A percentile compares a stretch with the other conserved stretches of the same genome.
Conservation (phyloP, 2,113 vertebrate species). For the Oncorhynchus gorbuscha region DNA sequence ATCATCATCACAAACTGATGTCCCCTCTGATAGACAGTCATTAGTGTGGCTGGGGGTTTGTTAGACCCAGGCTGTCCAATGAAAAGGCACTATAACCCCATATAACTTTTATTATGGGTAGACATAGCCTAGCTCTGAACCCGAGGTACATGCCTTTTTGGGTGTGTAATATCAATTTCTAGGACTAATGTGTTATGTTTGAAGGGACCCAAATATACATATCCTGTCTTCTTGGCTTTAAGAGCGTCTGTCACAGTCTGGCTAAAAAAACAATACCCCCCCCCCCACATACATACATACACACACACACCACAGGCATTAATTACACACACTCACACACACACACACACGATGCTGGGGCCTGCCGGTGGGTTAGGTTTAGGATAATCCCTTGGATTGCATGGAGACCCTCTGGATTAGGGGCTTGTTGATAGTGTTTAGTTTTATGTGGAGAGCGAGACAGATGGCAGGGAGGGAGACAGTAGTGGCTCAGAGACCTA, state of each 20-base stretch:
- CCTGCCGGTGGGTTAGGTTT: slow-evolving; percentile 24
- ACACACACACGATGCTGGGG: slow-evolving; percentile 29
- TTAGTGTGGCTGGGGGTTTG: not conserved
- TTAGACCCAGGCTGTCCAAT: not conserved
- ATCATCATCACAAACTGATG: slow-evolving; percentile 16
- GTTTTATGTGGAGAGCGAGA: slow-evolving; percentile 29
- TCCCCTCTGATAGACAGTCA: slow-evolving; percentile 20
- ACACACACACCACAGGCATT: no score
- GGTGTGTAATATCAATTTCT: not conserved
- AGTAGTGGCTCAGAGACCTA: slow-evolving; percentile 2
- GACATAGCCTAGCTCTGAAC: not conserved
- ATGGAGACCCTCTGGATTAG: slow-evolving; percentile 67
- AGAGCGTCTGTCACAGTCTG: slow-evolving; percentile 28
- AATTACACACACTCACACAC: slow-evolving; percentile 7
- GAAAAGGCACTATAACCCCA: no score
- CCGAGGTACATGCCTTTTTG: not conserved
- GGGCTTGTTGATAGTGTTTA: slow-evolving; percentile 52
- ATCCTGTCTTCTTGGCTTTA: slow-evolving; percentile 32
- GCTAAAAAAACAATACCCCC: slow-evolving; percentile 18
- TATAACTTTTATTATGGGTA: not conserved
- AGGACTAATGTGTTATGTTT: not conserved
- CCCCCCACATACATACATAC: no score
- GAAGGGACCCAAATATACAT: slow-evolving; percentile 12
- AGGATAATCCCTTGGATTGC: slow-evolving; percentile 72
- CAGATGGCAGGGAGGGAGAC: slow-evolving; percentile 50